Evolutionary conservation across 1,140 invertebrate genomes (phyloP).

Genomic region (Pollicipes pollicipes): DNA sequence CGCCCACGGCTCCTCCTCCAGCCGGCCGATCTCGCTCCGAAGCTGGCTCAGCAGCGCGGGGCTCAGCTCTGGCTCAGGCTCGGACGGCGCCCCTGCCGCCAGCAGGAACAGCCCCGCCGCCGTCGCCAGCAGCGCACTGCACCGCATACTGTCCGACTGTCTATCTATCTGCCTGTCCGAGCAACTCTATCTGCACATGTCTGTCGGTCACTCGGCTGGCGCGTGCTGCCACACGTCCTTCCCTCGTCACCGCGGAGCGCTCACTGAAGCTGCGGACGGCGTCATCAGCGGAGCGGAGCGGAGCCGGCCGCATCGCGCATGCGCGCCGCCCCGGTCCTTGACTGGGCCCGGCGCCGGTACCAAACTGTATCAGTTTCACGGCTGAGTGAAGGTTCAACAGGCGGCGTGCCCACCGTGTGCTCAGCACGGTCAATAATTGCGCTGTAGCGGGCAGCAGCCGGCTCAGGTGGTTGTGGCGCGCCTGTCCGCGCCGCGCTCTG

Average conservation of each 20-base stretch:
- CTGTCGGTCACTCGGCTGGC: background rate
- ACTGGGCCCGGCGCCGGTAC: background rate
- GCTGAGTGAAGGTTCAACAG: too few relatives aligned
- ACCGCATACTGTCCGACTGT: background rate
- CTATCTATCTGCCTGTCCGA: background rate
- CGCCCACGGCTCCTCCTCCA: background rate
- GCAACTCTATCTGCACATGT: background rate
- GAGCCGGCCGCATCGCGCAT: background rate
- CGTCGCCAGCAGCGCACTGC: background rate
- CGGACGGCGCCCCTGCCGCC: too few relatives aligned
- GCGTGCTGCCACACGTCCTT: background rate
- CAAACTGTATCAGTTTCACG: background rate
- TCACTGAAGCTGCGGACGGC: background rate
- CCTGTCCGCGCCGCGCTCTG: too few relatives aligned
- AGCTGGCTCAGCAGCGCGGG: background rate
- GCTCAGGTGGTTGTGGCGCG: too few relatives aligned
- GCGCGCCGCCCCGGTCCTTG: too few relatives aligned
- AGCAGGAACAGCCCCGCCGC: background rate
- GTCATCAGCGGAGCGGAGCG: background rate
- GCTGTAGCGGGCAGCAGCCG: too few relatives aligned
- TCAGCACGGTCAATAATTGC: too few relatives aligned
- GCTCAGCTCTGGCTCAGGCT: background rate
- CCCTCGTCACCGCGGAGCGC: background rate
- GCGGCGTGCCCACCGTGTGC: too few relatives aligned
- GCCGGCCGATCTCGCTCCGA: background rate